Conservation (phyloP, 2,888 invertebrate genomes). For the Camptogramma bilineatum region DNA sequence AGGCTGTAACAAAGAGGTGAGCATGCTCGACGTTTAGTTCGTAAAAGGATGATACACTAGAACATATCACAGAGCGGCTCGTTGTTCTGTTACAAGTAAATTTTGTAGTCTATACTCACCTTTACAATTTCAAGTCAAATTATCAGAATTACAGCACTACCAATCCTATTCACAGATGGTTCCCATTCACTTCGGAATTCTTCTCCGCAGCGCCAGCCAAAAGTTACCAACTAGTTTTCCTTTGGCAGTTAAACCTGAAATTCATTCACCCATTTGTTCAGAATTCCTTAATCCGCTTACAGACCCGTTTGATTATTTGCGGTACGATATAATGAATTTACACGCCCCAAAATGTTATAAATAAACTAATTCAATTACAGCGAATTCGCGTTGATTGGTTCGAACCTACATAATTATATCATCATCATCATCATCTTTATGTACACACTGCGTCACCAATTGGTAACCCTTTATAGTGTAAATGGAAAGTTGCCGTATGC, state of each 20-base stretch:
- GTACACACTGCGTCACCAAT: too few species aligned
- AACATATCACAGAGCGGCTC: too few species aligned
- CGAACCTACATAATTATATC: neutral
- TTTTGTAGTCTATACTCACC: too few species aligned
- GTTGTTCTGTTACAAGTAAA: too few species aligned
- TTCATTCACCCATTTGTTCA: slow-evolving; percentile 21
- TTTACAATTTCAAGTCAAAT: too few species aligned
- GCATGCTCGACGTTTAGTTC: too few species aligned
- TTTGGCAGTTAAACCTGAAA: slow-evolving; percentile 12
- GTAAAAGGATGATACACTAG: too few species aligned
- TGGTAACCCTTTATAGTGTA: too few species aligned
- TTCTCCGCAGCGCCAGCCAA: neutral
- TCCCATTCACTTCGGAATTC: neutral
- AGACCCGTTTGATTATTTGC: slow-evolving; percentile 35
- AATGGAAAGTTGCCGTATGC: too few species aligned
- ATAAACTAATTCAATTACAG: slow-evolving; percentile 21
- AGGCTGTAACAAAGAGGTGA: too few species aligned
- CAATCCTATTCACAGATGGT: neutral
- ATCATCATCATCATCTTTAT: too few species aligned
- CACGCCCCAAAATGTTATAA: slow-evolving; percentile 34
- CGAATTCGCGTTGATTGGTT: neutral
- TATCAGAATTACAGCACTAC: neutral
- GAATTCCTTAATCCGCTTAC: slow-evolving; percentile 38
- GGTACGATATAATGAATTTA: slow-evolving; percentile 39
- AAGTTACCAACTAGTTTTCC: slow-evolving; percentile 3